A percentile compares a stretch with the other conserved stretches of the same genome.
These are phyloP conservation scores for Maniola jurtina DNA, from an alignment of 1,140 invertebrate genomes.

Conservation along the genomic window DNA sequence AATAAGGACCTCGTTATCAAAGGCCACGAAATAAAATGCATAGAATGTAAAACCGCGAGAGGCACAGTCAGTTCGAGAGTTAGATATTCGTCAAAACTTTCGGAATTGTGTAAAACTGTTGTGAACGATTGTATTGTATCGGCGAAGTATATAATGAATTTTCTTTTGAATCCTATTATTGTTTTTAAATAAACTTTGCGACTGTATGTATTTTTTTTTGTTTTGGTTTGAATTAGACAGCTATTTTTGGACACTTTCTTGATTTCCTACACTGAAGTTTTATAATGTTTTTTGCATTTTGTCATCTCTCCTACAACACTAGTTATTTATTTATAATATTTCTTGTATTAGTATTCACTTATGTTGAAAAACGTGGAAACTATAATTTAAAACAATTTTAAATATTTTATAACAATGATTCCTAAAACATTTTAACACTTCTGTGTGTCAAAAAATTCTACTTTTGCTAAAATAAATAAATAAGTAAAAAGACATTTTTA, in stretches of 20 bases:
- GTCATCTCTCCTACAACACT: too few species aligned
- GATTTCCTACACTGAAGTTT: neutral
- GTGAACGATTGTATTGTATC: slow-evolving; percentile 81
- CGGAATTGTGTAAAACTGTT: slow-evolving; percentile 73
- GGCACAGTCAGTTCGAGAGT: slow-evolving; percentile 72
- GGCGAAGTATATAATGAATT: slow-evolving; percentile 86
- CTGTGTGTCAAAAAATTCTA: too few species aligned
- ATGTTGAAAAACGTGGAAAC: too few species aligned
- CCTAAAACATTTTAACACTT: too few species aligned
- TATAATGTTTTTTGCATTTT: neutral
- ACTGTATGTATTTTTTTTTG: neutral
- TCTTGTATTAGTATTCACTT: too few species aligned
- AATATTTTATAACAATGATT: too few species aligned
- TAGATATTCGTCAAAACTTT: slow-evolving; percentile 63
- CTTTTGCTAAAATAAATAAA: too few species aligned
- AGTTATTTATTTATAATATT: too few species aligned
- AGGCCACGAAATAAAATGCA: slow-evolving; percentile 83
- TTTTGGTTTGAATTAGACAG: neutral
- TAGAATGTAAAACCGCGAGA: slow-evolving; percentile 81
- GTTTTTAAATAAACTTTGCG: slow-evolving; percentile 81
- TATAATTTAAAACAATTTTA: too few species aligned
- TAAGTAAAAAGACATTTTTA: too few species aligned
- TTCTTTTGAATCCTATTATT: slow-evolving; percentile 86
- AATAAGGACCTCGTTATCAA: slow-evolving; percentile 79
- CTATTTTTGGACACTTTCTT: neutral